Evolutionary conservation across 35 echinoderm and acorn worm species (phyloP), one percentile per base, ranked within the genome.

Genomic region (Hemicentrotus pulcherrimus): DNA sequence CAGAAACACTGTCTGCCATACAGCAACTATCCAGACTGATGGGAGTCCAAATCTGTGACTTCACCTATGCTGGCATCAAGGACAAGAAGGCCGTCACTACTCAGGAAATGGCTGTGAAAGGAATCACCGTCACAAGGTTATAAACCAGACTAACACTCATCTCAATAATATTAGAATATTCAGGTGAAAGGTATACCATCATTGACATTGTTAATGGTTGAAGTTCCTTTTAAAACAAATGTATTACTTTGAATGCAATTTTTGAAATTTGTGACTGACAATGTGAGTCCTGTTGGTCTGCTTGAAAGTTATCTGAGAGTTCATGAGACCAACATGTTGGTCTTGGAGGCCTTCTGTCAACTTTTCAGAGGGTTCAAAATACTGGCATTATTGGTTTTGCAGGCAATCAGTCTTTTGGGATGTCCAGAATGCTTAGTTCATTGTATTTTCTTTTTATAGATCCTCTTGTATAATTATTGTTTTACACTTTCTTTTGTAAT

Each of bases 31-130:
- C 95, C 41, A 86, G 32, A 59, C 94, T 86, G 11, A 31, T 95
- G 65, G 92, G 88, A 55, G 94, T 95, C 28, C 95, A 92, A 4
- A 71, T 95, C 1, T 98, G 96, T 19, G 94, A 96, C 94, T 96
- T 98, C 87, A 96, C 95, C 47, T 98, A 98, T 94, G 97, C 97
- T 32, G 97, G 97, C 41, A 96, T 97, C 48, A 98, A 98, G 85
- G 97, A 98, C 86, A 98, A 98, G 92, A 98, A 96, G 47, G 97
- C 97, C 32, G 61, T 98, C n/a, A 98, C 97, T 31, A 94, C 59
- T 32, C 97, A 98, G 87, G 41, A 46, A 45, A 96, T 98, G 94
- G 90, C 89, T 60, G 96, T 97, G 4, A 97, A 94, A 94, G 94
- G 91, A 6, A 47, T 96, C 48, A 52, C 86, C 48, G 33, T 16